Base-by-base conservation (phyloP, 64 coral and sea anemone genomes). In the Platygyra sinensis region DNA sequence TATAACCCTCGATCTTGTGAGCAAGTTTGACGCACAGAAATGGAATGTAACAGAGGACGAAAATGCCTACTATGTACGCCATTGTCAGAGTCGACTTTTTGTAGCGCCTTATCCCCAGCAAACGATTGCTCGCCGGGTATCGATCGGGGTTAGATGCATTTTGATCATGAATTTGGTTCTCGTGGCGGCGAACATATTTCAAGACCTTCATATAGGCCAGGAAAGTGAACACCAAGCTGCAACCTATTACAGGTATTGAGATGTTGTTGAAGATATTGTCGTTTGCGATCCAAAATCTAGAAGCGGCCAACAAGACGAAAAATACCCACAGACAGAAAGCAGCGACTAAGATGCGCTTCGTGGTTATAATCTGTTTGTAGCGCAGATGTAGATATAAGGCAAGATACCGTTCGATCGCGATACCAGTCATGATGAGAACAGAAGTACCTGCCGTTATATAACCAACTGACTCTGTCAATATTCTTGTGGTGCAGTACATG, bases 11-110 rank as follows among this genome's bases (percentile, higher is more conserved):
- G 0, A 52, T 82, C 36, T 52, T 80, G 22, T 78, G 75, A 64
- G 31, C 52, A 74, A 91, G 73, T 57, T 87, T 75, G 17, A 91
- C 83, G 72, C 67, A 91, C 22, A 94, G 51, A 24, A 87, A 76
- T 14, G 93, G 93, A 17, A 91, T 74, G 62, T 91, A 94, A 61
- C 82, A 73, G 16, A 91, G 7, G 31, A 94, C 10, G 73, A 94
- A 94, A 1, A 91, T 31, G 5, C 83, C 89, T 5, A 94, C 67
- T 18, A 94, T 86, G 20, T 86, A 87, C 19, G 81, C 72, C 89
- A 94, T 91, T 62, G 93, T 94, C 22, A 73, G 63, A 11, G 88
- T 90, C 2, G 93, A 94, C 38, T 91, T 94, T n/a, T 86, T 78
- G 88, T 89, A 94, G 52, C 30, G 74, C 54, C 20, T 82, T 18